phyloP scores from a whole-genome alignment of 2,888 invertebrate genomes.

The Thyatira batis region DNA sequence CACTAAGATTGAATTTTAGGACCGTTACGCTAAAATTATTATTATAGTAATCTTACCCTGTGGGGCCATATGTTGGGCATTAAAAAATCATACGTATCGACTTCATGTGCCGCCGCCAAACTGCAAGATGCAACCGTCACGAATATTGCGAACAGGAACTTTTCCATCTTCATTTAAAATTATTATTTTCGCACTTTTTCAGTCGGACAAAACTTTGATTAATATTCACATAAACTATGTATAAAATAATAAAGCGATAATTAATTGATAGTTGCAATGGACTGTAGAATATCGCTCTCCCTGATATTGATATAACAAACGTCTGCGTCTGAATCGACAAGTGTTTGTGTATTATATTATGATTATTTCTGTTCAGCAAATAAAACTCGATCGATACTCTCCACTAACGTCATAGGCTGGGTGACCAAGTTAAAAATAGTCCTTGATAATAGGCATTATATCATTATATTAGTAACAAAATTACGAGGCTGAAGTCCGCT shows the following conservation, averaged over 20 bases:
- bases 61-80: conserved; percentile 93
- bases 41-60: conserved; percentile 83
- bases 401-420: conserved; percentile 52
- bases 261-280: background rate
- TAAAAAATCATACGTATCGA: conserved; percentile 85
- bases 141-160: conserved; percentile 33
- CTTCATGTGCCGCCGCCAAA: conserved; percentile 48
- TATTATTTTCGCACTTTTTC: conserved; percentile 3
- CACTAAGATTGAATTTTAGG: too few species aligned
- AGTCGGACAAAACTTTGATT: background rate
- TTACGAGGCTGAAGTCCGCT: too few species aligned
- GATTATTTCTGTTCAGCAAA: conserved; percentile 46
- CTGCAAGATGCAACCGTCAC: conserved; percentile 34
- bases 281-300: conserved; percentile 22
- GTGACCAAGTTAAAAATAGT: conserved; percentile 31
- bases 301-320: conserved; percentile 23
- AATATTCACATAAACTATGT: too few species aligned
- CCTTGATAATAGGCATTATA: background rate
- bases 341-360: conserved; percentile 41
- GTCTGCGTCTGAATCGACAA: conserved; percentile 42
- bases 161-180: conserved; percentile 35
- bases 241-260: background rate
- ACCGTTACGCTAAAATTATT: too few species aligned
- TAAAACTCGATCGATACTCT: conserved; percentile 55
- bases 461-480: too few species aligned